Conservation (phyloP, 92 coral and sea anemone genomes). For the Pocillopora meandrina region DNA sequence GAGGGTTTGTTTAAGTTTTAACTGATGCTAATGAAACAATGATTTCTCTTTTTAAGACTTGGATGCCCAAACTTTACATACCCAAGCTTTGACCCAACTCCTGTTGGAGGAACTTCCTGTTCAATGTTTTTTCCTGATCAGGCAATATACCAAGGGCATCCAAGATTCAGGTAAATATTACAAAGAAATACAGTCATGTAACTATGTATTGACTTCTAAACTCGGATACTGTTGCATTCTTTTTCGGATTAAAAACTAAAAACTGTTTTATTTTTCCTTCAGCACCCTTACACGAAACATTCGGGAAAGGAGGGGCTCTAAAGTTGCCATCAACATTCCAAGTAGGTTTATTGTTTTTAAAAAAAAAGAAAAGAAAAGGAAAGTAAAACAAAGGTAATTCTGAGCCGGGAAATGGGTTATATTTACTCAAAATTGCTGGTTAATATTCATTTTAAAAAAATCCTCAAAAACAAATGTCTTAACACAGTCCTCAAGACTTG, state of each 20-base stretch:
- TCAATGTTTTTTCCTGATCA: constrained; percentile 93
- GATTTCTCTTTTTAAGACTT: constrained; percentile 52
- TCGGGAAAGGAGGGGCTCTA: constrained; percentile 88
- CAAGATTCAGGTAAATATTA: constrained; percentile 81
- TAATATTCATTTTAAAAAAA: too few relatives aligned
- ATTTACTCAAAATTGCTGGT: too few relatives aligned
- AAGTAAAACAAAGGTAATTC: too few relatives aligned
- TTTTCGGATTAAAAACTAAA: neutral
- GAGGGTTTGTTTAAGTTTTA: neutral
- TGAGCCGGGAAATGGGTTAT: too few relatives aligned
- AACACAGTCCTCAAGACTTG: too few relatives aligned
- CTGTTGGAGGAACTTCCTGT: constrained; percentile 76
- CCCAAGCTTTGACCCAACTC: constrained; percentile 71
- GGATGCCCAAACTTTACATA: constrained; percentile 91
- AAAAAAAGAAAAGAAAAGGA: neutral
- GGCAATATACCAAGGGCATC: constrained; percentile 84
- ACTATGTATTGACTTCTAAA: too few relatives aligned
- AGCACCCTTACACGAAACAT: constrained; percentile 92
- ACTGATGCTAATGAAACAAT: neutral
- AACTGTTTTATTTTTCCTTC: neutral
- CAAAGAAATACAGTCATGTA: neutral
- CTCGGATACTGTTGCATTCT: too few relatives aligned
- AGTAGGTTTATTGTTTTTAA: constrained; percentile 50
- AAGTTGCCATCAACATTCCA: constrained; percentile 96
- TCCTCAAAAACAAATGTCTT: too few relatives aligned